A percentile compares a stretch with the other conserved stretches of the same genome.
Conservation (phyloP, 2,888 invertebrate genomes). For the Cryptocephalus primarius region DNA sequence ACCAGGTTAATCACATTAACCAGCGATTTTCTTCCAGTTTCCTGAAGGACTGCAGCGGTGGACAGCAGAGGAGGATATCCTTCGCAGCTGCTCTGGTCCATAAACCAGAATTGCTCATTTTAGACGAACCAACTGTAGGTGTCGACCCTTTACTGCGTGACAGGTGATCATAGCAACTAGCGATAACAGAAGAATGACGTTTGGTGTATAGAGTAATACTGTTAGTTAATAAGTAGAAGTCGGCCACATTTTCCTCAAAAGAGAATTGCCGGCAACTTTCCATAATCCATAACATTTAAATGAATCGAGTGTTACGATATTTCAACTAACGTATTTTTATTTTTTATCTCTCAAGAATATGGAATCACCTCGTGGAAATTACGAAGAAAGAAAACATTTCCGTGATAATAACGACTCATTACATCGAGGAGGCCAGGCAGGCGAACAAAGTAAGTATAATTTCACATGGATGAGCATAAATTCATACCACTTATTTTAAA, state of each 20-base stretch:
- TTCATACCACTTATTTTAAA: too few species aligned
- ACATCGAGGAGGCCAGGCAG: conserved; percentile 83
- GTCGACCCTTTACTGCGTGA: conserved; percentile 80
- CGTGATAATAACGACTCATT: conserved; percentile 88
- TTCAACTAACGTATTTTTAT: too few species aligned
- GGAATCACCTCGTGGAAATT: conserved; percentile 70
- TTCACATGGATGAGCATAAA: too few species aligned
- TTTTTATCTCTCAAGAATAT: conserved; percentile 47
- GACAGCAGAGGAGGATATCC: conserved; percentile 82
- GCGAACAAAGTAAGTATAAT: conserved; percentile 57
- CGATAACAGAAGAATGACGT: not conserved
- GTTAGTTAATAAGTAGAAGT: not conserved
- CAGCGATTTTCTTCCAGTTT: conserved; percentile 15
- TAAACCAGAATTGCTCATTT: conserved; percentile 75
- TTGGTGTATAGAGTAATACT: too few species aligned
- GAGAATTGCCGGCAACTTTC: not conserved
- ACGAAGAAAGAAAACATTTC: conserved; percentile 60
- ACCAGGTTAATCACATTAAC: too few species aligned
- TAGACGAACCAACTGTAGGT: conserved; percentile 93
- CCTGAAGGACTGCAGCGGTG: conserved; percentile 71
- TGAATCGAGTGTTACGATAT: too few species aligned
- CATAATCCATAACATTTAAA: too few species aligned
- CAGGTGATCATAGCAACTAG: conserved; percentile 42
- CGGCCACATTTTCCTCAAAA: not conserved
- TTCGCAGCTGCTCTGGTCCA: conserved; percentile 82